phyloP scores from a whole-genome alignment of 2,888 invertebrate genomes.

The Cephonodes hylas region DNA sequence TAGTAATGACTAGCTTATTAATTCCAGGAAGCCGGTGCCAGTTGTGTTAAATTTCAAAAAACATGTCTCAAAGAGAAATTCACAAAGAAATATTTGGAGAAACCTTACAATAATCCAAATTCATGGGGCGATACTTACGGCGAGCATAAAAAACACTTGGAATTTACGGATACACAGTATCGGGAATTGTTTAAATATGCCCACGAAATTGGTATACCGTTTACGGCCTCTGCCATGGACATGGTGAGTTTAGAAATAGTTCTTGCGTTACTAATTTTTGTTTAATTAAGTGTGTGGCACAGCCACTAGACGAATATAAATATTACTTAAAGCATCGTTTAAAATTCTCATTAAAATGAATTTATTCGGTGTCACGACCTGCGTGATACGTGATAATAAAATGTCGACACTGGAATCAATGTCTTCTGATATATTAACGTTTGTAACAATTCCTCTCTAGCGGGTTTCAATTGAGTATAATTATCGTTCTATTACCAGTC shows the following conservation, averaged over 20 bases:
- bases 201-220: constrained; percentile 82
- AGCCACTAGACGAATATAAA: not conserved
- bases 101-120: constrained; percentile 83
- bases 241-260: constrained; percentile 65
- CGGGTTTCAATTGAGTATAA: not conserved
- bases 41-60: constrained; percentile 93
- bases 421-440: not conserved
- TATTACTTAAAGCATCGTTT: not conserved
- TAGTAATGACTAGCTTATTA: constrained; percentile 10
- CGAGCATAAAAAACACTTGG: constrained; percentile 87
- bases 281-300: not conserved
- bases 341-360: not conserved
- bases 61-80: constrained; percentile 87
- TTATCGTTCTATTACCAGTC: not conserved
- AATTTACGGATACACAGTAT: constrained; percentile 86
- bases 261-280: not conserved
- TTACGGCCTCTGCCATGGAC: constrained; percentile 92
- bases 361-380: not conserved
- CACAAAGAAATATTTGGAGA: constrained; percentile 83
- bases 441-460: not conserved
- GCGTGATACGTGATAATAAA: not conserved
- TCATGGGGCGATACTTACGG: constrained; percentile 91
- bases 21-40: constrained; percentile 86
- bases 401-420: not conserved
- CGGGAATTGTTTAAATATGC: constrained; percentile 84